Conservation (phyloP, 2,797 vertebrate genomes). For the Luscinia luscinia region DNA sequence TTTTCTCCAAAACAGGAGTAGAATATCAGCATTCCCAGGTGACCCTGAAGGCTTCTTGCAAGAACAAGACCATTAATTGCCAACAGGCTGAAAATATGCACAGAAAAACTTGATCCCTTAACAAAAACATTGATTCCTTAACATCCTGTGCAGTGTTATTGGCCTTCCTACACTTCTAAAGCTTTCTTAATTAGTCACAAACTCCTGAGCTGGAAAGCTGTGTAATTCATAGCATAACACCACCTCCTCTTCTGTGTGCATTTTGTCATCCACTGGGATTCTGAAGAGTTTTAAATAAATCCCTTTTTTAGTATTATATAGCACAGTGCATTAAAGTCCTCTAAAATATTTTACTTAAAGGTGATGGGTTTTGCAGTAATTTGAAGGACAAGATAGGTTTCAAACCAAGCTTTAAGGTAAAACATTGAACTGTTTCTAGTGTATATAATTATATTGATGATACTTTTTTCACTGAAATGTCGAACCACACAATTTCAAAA, state of each 20-base stretch:
- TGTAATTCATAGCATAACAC: neutral
- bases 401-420: neutral
- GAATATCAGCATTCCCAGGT: neutral
- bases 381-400: neutral
- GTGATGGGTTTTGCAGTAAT: neutral
- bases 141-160: neutral
- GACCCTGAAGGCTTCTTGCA: neutral
- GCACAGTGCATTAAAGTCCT: neutral
- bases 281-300: neutral
- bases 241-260: neutral
- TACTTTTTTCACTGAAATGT: neutral
- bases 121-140: neutral
- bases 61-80: neutral
- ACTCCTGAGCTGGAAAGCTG: neutral
- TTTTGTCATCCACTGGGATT: neutral
- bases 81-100: neutral
- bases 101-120: neutral
- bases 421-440: neutral
- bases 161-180: neutral
- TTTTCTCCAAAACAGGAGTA: neutral
- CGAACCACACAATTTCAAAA: neutral
- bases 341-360: neutral
- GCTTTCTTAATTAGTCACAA: conserved; percentile 21
- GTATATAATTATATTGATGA: neutral
- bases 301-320: neutral